Evolutionary conservation across 2,888 invertebrate species (phyloP).

Genomic region (Chrysotoxum bicinctum): DNA sequence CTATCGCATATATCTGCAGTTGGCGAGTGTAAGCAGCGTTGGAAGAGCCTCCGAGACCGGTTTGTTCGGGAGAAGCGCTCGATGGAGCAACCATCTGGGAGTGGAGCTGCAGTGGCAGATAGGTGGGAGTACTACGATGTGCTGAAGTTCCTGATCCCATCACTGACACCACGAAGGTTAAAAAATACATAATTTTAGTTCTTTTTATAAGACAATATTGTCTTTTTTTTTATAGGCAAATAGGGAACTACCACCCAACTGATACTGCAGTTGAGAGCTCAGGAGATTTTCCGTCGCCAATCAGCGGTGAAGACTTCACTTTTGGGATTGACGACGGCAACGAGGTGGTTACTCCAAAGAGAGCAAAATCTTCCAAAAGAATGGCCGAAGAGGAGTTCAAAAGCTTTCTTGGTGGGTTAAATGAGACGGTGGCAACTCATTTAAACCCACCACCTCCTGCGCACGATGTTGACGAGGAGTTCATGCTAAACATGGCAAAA

Average conservation of each 20-base stretch:
- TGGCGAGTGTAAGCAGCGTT: no score
- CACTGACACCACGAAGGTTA: conserved; percentile 10
- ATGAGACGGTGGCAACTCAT: neutral
- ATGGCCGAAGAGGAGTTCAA: neutral
- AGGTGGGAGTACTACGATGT: conserved; percentile 3
- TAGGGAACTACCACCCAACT: neutral
- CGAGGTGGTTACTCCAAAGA: neutral
- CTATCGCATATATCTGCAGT: no score
- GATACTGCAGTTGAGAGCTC: neutral
- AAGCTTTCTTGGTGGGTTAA: neutral
- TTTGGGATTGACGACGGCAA: neutral
- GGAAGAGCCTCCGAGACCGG: conserved; percentile 10
- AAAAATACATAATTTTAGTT: neutral
- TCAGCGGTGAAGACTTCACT: no score
- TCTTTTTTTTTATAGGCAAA: neutral
- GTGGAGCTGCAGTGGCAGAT: conserved; percentile 10
- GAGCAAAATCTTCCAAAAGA: neutral
- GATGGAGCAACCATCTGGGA: conserved; percentile 12
- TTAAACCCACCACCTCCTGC: neutral
- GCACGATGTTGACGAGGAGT: conserved; percentile 7
- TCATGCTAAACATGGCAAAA: conserved; percentile 9
- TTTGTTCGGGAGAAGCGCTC: conserved; percentile 14
- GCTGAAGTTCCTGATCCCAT: neutral
- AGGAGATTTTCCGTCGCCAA: neutral
- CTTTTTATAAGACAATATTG: neutral